These are phyloP conservation scores for Laspeyria flexula DNA, from an alignment of 2,888 invertebrate species.

Conservation along the genomic window DNA sequence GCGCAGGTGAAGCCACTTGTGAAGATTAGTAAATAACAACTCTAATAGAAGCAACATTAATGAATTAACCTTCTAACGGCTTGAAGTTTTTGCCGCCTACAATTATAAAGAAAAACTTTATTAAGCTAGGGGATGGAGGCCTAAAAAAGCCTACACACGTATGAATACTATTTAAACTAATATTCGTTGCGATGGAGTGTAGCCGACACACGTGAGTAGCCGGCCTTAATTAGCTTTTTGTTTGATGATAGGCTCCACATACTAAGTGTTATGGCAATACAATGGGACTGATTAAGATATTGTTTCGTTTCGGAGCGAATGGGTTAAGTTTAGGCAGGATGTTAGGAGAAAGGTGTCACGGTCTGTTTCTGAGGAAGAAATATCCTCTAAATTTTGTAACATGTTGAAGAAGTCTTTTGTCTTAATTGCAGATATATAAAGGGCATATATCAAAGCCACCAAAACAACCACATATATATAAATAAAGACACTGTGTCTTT, in stretches of 20 bases:
- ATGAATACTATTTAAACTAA: conserved; percentile 25
- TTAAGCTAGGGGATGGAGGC: conserved; percentile 6
- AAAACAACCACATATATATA: too few species aligned
- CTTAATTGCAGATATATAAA: too few species aligned
- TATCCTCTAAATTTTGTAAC: too few species aligned
- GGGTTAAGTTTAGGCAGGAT: conserved; percentile 1
- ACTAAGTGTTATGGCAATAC: conserved; percentile 20
- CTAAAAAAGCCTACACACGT: conserved; percentile 14
- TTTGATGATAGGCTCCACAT: conserved; percentile 52
- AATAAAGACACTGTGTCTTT: too few species aligned
- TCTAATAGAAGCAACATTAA: neutral
- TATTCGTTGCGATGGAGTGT: conserved; percentile 26
- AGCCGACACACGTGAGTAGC: conserved; percentile 40
- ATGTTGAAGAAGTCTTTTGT: too few species aligned
- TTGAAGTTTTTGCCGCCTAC: too few species aligned
- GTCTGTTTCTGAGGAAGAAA: neutral
- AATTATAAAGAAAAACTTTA: too few species aligned
- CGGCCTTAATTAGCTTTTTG: conserved; percentile 54
- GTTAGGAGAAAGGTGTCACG: conserved; percentile 1
- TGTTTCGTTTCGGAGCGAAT: conserved; percentile 2
- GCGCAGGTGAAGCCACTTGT: too few species aligned
- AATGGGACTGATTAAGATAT: conserved; percentile 1
- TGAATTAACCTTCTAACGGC: neutral
- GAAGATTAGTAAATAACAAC: too few species aligned
- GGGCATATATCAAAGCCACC: too few species aligned